These are phyloP conservation scores for Apomyelois bistriatella DNA, from an alignment of 2,888 invertebrate species.

Conservation along the genomic window DNA sequence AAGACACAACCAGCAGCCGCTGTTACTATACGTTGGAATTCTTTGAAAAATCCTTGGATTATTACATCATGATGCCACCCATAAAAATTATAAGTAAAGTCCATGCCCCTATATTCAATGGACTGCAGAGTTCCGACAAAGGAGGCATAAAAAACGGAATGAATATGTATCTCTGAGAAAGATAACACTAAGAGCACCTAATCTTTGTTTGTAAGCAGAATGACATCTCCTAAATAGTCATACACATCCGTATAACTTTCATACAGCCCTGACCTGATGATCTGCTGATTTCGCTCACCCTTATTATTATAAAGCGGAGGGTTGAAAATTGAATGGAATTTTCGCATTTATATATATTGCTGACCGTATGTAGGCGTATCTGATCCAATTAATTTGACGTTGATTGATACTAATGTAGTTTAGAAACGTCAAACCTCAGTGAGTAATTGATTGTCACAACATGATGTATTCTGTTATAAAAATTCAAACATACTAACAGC, in stretches of 20 bases:
- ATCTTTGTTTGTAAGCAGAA: conserved; percentile 19
- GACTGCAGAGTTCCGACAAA: conserved; percentile 11
- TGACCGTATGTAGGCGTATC: conserved; percentile 59
- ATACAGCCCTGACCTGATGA: background rate
- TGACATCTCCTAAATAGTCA: conserved; percentile 23
- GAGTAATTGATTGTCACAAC: conserved; percentile 76
- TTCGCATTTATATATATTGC: background rate
- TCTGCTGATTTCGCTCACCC: background rate
- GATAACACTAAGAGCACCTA: conserved; percentile 18
- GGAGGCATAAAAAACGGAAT: background rate
- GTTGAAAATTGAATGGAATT: conserved; percentile 4
- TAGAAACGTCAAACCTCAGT: conserved; percentile 49
- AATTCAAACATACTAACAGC: conserved; percentile 23
- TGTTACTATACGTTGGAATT: too few relatives aligned
- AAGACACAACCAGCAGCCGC: too few relatives aligned
- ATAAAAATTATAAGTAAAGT: too few relatives aligned
- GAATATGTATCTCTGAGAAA: background rate
- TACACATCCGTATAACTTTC: conserved; percentile 4
- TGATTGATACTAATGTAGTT: conserved; percentile 76
- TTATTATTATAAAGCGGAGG: background rate
- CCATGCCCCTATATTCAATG: too few relatives aligned
- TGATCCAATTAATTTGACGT: conserved; percentile 76
- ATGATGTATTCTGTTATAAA: conserved; percentile 50
- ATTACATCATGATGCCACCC: too few relatives aligned
- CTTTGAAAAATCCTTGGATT: too few relatives aligned